These are phyloP conservation scores for Tyto alba DNA, from an alignment of 2,113 vertebrate genomes.

Conservation along the genomic window DNA sequence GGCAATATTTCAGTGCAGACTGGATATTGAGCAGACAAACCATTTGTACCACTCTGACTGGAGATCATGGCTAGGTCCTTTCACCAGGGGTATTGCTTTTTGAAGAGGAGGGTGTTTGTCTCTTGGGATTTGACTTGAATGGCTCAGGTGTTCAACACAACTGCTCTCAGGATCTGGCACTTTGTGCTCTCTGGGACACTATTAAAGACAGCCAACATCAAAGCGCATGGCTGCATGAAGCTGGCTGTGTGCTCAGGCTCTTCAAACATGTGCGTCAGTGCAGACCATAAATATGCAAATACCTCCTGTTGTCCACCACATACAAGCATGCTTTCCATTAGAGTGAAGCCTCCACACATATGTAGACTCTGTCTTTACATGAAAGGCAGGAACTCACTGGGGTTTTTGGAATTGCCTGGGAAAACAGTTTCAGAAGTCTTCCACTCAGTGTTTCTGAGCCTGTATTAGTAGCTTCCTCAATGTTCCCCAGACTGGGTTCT, in stretches of 20 bases:
- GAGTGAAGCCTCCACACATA: background rate
- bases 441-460: background rate
- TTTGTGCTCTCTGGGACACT: background rate
- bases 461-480: background rate
- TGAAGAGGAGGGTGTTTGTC: background rate
- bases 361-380: background rate
- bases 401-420: background rate
- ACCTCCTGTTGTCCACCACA: slow-evolving; percentile 19
- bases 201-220: background rate
- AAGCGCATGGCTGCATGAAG: background rate
- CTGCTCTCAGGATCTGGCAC: background rate
- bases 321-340: background rate
- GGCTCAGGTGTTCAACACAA: background rate
- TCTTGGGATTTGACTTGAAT: background rate
- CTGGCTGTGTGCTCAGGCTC: background rate
- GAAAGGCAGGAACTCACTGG: background rate
- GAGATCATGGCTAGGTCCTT: background rate
- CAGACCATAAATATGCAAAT: background rate
- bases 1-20: background rate
- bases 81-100: background rate
- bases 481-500: background rate
- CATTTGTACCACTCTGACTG: background rate
- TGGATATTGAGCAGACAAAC: background rate
- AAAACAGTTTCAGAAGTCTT: background rate
- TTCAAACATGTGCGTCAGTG: background rate